Base-by-base conservation (phyloP, 2,797 vertebrate genomes). In the Australoheros facetus region DNA sequence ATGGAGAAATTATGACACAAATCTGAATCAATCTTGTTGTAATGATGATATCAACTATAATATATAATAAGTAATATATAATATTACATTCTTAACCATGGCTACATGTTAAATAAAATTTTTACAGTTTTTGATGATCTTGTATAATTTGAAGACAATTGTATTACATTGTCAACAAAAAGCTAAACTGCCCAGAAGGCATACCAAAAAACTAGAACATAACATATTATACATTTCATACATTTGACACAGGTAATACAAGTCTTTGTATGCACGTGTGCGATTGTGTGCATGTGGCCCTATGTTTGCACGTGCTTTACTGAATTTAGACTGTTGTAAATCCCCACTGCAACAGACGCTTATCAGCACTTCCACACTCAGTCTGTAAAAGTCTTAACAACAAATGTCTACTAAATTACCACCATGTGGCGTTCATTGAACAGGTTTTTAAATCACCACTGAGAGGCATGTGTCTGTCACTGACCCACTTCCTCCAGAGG, bases 341-440 rank as follows among this genome's bases (percentile, higher is more conserved):
- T 87, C 75, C 82, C 54, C 54, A 56, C 9, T 59, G 81, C 39
- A 80, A 55, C 54, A 73, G 34, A 58, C 56, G 28, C 72, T 82
- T 85, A 84, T 85, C 85, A 77, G 58, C 26, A 17, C n/a, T 78
- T 81, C 23, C 76, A 69, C 79, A 79, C 70, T 59, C 51, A 39
- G 34, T 9, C 56, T 73, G 58, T 39, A 66, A 23, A 39, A 77
- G 73, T 48, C 48, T 80, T 78, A 69, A 76, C 55, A 34, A 51
- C 53, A 71, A 84, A 71, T n/a, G 32, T 66, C 60, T 3, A 53
- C 42, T 54, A 72, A 83, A 79, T 82, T 48, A 59, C 58, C 45
- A 81, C 54, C 82, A 85, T 84, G 84, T 82, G 73, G 64, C 2
- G 8, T 60, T 74, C 14, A 37, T 1, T 70, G 19, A 81, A 80